phyloP scores from a whole-genome alignment of 2,113 vertebrate species.

The Laticauda colubrina region DNA sequence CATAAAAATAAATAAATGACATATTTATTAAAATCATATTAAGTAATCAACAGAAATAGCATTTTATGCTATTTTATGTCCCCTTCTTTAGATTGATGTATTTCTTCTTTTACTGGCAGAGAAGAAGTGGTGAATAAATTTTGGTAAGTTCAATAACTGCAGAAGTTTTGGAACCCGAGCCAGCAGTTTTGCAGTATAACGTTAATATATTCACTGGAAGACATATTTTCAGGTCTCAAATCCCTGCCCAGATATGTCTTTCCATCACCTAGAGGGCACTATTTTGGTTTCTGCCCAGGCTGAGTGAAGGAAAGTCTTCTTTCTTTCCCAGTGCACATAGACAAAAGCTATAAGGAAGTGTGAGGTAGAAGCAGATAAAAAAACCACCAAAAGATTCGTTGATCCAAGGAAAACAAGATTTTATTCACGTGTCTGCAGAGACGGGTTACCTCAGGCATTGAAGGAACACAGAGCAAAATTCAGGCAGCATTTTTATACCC shows the following conservation, averaged over 20 bases:
- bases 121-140: neutral
- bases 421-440: too few species aligned
- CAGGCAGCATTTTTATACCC: too few species aligned
- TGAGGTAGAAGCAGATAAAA: too few species aligned
- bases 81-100: neutral
- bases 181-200: neutral
- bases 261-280: neutral
- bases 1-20: neutral
- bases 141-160: neutral
- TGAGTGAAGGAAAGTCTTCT: neutral
- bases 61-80: neutral
- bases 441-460: too few species aligned
- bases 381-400: too few species aligned
- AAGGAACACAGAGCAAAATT: too few species aligned
- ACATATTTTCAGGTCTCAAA: neutral
- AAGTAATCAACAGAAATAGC: neutral
- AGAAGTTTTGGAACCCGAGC: neutral
- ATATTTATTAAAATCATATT: neutral
- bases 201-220: neutral
- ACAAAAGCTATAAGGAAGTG: neutral
- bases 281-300: too few species aligned
- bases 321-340: neutral
- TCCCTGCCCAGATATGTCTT: neutral
- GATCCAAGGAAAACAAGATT: too few species aligned
- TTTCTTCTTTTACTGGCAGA: neutral